These are phyloP conservation scores for Eulemur mongoz DNA, from an alignment of 2,797 vertebrate genomes.

Conservation along the genomic window DNA sequence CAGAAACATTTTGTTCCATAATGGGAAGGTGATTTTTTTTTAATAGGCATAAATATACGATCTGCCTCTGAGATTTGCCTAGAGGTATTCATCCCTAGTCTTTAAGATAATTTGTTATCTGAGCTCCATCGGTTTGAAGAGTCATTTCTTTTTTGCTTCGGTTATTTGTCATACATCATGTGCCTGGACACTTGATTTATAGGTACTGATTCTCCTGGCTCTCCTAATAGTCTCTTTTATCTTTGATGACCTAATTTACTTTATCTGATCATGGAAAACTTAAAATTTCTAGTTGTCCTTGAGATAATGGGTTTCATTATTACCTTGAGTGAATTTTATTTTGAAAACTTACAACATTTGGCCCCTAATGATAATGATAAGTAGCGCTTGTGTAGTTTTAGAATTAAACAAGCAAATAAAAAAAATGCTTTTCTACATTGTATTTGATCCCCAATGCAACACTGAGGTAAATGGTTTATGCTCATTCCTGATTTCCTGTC, in stretches of 20 bases:
- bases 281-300: slow-evolving; percentile 1
- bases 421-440: not conserved
- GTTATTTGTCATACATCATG: not conserved
- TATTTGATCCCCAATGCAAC: not conserved
- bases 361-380: not conserved
- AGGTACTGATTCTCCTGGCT: not conserved
- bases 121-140: not conserved
- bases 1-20: not conserved
- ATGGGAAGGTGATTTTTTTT: not conserved
- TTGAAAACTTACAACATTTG: not conserved
- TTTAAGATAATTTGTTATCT: not conserved
- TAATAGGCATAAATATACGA: not conserved
- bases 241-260: slow-evolving; percentile 30
- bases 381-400: not conserved
- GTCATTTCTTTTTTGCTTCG: not conserved
- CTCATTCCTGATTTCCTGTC: not conserved
- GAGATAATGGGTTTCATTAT: slow-evolving; percentile 24
- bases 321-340: slow-evolving; percentile 25
- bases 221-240: slow-evolving; percentile 1
- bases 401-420: not conserved
- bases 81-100: not conserved
- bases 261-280: slow-evolving; percentile 41
- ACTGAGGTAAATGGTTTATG: not conserved
- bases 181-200: not conserved
- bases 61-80: not conserved